Conservation (phyloP, 2,888 invertebrate genomes). For the Drosophila dives region DNA sequence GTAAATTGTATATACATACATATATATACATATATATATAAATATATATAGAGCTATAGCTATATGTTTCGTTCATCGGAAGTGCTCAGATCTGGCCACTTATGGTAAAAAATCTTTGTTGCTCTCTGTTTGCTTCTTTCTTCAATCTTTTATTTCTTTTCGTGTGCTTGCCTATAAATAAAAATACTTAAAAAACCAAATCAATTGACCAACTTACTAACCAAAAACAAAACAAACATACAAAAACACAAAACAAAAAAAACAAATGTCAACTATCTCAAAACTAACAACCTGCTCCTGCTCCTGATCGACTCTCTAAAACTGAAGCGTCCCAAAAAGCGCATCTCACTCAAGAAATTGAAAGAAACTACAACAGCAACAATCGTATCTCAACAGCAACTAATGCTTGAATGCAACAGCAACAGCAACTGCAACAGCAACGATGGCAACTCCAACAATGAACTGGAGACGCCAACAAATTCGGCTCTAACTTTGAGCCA, state of each 20-base stretch:
- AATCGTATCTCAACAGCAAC: conserved; percentile 83
- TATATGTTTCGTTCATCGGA: conserved; percentile 66
- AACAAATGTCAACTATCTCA: conserved; percentile 14
- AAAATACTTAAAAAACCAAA: conserved; percentile 9
- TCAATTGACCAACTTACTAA: conserved; percentile 33
- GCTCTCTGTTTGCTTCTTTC: conserved; percentile 79
- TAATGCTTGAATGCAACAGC: conserved; percentile 65
- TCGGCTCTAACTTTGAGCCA: conserved; percentile 23
- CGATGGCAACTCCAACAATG: conserved; percentile 37
- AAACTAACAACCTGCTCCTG: conserved; percentile 56
- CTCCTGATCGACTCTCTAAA: conserved; percentile 50
- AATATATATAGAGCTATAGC: conserved; percentile 52
- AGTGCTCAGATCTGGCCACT: conserved; percentile 69
- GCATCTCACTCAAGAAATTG: conserved; percentile 80
- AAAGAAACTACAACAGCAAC: conserved; percentile 76
- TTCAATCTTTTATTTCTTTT: conserved; percentile 69
- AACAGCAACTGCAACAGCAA: conserved; percentile 40
- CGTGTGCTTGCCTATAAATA: conserved; percentile 53
- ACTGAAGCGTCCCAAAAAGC: conserved; percentile 82
- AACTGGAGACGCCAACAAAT: conserved; percentile 53
- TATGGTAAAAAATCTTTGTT: conserved; percentile 80
- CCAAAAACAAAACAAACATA: conserved; percentile 32
- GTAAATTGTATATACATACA: conserved; percentile 40
- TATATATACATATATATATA: conserved; percentile 29
- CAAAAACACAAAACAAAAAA: conserved; percentile 22